These are phyloP conservation scores for Caracal caracal DNA, from an alignment of 2,113 vertebrate species.

Conservation along the genomic window DNA sequence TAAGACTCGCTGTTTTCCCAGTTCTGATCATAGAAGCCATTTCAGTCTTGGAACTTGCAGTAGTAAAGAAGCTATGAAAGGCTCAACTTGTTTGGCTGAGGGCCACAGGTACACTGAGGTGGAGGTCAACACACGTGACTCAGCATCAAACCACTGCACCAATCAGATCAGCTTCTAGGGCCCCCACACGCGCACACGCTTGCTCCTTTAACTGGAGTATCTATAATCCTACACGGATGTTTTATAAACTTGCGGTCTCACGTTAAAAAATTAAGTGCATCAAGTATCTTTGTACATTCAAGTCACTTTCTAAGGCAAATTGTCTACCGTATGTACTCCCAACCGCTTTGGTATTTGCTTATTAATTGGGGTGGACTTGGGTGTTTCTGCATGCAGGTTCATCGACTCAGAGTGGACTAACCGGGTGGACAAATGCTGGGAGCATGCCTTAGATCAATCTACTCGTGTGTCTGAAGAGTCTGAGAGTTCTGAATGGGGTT, in stretches of 20 bases:
- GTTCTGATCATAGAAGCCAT: constrained; percentile 83
- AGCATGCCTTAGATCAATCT: constrained; percentile 87
- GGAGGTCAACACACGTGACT: constrained; percentile 55
- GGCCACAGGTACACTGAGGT: constrained; percentile 69
- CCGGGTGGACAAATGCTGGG: constrained; percentile 80
- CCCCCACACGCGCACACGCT: constrained; percentile 78
- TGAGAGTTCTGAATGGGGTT: constrained; percentile 79
- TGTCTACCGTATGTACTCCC: constrained; percentile 88
- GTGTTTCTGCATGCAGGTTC: constrained; percentile 86
- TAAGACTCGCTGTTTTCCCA: constrained; percentile 76
- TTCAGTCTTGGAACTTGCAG: constrained; percentile 78
- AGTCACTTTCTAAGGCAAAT: constrained; percentile 95
- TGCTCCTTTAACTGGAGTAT: constrained; percentile 82
- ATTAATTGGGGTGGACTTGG: constrained; percentile 83
- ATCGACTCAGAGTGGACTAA: constrained; percentile 81
- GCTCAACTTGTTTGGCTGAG: constrained; percentile 74
- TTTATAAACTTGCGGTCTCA: constrained; percentile 87
- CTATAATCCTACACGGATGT: constrained; percentile 86
- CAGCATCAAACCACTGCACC: constrained; percentile 84
- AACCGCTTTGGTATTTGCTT: constrained; percentile 92
- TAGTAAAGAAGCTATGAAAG: constrained; percentile 75
- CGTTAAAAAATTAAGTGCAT: constrained; percentile 92
- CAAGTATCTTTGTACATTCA: constrained; percentile 96
- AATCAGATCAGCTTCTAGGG: constrained; percentile 79
- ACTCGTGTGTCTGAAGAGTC: constrained; percentile 76